phyloP scores from a whole-genome alignment of 2,797 vertebrate species.

The Girardinus metallicus region DNA sequence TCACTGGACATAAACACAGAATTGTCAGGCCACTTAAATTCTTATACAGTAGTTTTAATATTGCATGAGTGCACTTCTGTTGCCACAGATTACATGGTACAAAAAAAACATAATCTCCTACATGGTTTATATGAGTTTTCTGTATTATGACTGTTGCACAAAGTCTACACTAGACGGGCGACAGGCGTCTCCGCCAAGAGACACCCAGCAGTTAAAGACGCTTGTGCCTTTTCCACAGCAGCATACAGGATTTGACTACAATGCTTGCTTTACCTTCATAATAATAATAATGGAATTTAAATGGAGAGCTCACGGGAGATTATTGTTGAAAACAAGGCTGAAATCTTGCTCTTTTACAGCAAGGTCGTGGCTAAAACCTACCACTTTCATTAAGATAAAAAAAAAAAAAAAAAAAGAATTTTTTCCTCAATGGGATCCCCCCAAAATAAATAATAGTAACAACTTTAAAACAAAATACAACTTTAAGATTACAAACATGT shows the following conservation, averaged over 20 bases:
- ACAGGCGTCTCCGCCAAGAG: constrained; percentile 47
- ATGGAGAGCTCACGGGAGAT: constrained; percentile 56
- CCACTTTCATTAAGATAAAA: constrained; percentile 62
- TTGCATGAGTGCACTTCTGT: constrained; percentile 63
- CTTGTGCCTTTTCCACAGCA: constrained; percentile 70
- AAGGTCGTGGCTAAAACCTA: constrained; percentile 72
- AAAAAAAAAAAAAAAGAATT: constrained; percentile 53
- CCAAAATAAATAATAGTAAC: constrained; percentile 76
- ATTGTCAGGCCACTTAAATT: constrained; percentile 67
- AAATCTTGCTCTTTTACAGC: constrained; percentile 70
- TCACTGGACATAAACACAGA: constrained; percentile 45
- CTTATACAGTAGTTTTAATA: constrained; percentile 70
- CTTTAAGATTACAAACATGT: constrained; percentile 75
- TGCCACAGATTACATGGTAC: constrained; percentile 53
- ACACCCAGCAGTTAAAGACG: constrained; percentile 59
- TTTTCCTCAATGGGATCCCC: constrained; percentile 16
- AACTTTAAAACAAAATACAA: constrained; percentile 68
- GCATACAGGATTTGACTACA: constrained; percentile 57
- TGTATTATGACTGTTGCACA: constrained; percentile 68
- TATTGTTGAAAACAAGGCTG: constrained; percentile 68
- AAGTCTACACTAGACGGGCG: constrained; percentile 60
- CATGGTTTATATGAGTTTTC: constrained; percentile 31
- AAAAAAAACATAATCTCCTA: constrained; percentile 41
- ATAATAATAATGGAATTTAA: constrained; percentile 45
- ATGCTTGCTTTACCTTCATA: constrained; percentile 53